A percentile compares a stretch with the other conserved stretches of the same genome.
These are phyloP conservation scores for Drosophila bifasciata DNA, from an alignment of 1,140 invertebrate species.

Conservation along the genomic window DNA sequence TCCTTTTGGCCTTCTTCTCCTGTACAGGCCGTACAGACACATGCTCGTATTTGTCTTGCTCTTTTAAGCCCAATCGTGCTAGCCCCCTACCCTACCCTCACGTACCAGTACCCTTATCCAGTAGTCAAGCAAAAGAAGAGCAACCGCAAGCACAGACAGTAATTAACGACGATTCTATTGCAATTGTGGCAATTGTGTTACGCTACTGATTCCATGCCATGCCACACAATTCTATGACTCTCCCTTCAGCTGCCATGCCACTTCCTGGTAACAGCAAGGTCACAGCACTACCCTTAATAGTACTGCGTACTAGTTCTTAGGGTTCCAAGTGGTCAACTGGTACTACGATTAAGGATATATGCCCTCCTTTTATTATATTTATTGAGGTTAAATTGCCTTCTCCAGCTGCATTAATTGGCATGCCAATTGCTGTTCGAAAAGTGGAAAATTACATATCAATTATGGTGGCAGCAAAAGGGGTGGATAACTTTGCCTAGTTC, in stretches of 20 bases:
- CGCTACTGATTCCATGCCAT: slow-evolving; percentile 74
- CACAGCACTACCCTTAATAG: not conserved
- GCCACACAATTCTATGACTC: not conserved
- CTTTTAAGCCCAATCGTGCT: slow-evolving; percentile 65
- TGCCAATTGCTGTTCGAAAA: no score
- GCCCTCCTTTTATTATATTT: no score
- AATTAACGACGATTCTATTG: slow-evolving; percentile 84
- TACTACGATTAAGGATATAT: no score
- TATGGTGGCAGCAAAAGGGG: no score
- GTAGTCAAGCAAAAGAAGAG: slow-evolving; percentile 24
- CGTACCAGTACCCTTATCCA: no score
- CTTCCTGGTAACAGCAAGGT: not conserved
- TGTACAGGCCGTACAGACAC: slow-evolving; percentile 43
- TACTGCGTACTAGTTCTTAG: no score
- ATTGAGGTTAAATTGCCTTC: no score
- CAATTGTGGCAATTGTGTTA: slow-evolving; percentile 84
- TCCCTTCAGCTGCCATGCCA: no score
- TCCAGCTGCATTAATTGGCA: no score
- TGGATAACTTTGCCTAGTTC: no score
- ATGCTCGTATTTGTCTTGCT: slow-evolving; percentile 76
- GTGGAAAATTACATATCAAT: no score
- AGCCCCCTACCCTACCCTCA: slow-evolving; percentile 20
- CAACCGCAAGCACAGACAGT: slow-evolving; percentile 78
- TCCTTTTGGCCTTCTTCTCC: slow-evolving; percentile 47
- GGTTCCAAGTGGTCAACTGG: no score